Base-by-base conservation (phyloP, 2,888 invertebrate species). In the Campoplex nolae region DNA sequence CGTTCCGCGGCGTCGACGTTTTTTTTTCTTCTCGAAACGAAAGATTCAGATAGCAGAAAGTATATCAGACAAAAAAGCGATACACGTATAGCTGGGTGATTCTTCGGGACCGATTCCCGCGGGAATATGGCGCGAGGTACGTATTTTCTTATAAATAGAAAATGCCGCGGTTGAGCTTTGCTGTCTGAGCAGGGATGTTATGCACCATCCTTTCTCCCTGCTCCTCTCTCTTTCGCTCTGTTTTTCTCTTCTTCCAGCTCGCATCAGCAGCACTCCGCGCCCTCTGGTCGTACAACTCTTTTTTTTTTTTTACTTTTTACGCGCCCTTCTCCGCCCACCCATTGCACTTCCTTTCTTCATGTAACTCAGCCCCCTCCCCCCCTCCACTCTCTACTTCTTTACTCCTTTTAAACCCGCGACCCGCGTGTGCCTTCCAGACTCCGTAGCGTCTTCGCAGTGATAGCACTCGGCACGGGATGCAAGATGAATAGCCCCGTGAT, bases 71-170 rank as follows among this genome's bases (percentile, higher is more conserved):
- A 85, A 85, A 58, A 84, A 70, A 67, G 70, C 71, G 80, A 75
- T 65, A 79, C 58, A 35, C 48, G 23, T 75, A 79, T 75, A 81
- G 67, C 76, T 45, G 45, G 48, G 48, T 71, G 76, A 83, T 75
- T 70, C 83, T 65, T 56, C 38, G 76, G 38, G 54, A 73, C 84
- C 81, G 75, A 85, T 87, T 86, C 89, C 88, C 90, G 71, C 85
- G 90, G 88, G 89, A 86, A 87, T 85, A 89, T 88, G 23, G 23
- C 38, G 62, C 90, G 84, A 67, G 89, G 88, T 87, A 87, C 90
- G 90, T 92, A 90, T 93, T 92, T 92, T 92, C 92, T 93, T 92
- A 91, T 91, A 92, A 92, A 93, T 92, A 91, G 90, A 92, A 92
- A 92, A 92, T 92, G 91, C 90, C 88, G 89, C 89, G 86, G 70